phyloP scores from a whole-genome alignment of 2,113 vertebrate genomes.

The Anhinga rufa region DNA sequence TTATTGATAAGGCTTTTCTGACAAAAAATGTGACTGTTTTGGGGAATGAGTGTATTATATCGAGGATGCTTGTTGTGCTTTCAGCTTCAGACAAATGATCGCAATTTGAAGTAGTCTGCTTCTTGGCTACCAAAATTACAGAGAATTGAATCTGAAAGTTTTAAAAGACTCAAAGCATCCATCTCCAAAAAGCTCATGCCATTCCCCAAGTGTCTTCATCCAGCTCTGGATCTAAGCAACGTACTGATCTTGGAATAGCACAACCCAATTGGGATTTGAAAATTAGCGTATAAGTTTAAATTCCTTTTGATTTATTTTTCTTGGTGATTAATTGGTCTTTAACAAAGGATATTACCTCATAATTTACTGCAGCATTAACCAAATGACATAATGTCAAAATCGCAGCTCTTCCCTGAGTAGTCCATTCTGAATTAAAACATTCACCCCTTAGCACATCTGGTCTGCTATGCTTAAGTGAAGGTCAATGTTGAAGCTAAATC shows the following conservation, averaged over 20 bases:
- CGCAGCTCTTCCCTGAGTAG: not conserved
- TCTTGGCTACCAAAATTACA: not conserved
- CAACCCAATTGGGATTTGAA: not conserved
- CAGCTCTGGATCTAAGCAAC: not conserved
- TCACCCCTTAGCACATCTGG: not conserved
- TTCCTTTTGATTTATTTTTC: not conserved
- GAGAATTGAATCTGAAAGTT: not conserved
- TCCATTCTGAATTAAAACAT: not conserved
- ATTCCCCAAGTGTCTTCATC: not conserved
- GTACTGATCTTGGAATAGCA: not conserved
- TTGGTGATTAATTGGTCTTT: not conserved
- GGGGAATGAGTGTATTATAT: not conserved
- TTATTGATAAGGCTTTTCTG: not conserved
- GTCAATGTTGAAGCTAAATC: not conserved
- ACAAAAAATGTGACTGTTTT: not conserved
- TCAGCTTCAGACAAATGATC: not conserved
- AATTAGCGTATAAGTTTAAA: not conserved
- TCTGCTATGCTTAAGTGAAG: not conserved
- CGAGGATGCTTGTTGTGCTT: not conserved
- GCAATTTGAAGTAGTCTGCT: not conserved
- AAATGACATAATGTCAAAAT: not conserved
- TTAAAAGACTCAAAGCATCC: not conserved
- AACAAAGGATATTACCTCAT: not conserved
- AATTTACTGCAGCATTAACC: not conserved
- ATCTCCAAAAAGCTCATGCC: not conserved